Evolutionary conservation across 2,113 vertebrate species (phyloP).

Genomic region (Apus apus): DNA sequence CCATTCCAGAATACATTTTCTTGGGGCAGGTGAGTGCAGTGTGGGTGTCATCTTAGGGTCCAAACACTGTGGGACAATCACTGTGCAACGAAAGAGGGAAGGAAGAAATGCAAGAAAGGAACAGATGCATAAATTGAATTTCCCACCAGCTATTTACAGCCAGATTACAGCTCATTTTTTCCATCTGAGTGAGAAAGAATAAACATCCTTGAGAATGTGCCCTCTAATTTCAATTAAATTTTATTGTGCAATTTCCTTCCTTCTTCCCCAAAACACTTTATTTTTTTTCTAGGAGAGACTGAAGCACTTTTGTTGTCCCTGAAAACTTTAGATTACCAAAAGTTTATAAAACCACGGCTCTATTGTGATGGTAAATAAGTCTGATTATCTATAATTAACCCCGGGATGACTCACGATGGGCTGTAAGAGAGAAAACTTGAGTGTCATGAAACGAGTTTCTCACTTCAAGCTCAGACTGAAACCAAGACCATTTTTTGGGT

Average conservation of each 20-base stretch:
- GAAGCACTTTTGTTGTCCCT: not conserved
- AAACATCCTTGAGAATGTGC: conserved; percentile 27
- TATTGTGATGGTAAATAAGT: conserved; percentile 8
- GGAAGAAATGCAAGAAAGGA: not conserved
- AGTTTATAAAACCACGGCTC: not conserved
- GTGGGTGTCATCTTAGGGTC: not conserved
- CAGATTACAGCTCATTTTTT: conserved; percentile 51
- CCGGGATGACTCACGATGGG: not conserved
- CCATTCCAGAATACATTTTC: not conserved
- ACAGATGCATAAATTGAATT: conserved; percentile 45
- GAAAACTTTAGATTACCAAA: not conserved
- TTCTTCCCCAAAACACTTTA: not conserved
- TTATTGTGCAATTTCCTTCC: conserved; percentile 46
- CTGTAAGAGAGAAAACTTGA: not conserved
- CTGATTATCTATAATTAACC: conserved; percentile 51
- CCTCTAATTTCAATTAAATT: conserved; percentile 60
- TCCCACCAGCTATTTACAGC: conserved; percentile 34
- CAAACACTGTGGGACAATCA: not conserved
- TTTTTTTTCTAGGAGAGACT: not conserved
- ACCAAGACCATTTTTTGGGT: not conserved
- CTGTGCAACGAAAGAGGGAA: not conserved
- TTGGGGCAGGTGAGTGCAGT: not conserved
- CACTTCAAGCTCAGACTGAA: not conserved
- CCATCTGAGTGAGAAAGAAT: conserved; percentile 42
- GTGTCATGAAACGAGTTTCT: not conserved